Percentiles rank a stretch among this genome's conserved stretches.
These are phyloP conservation scores for Alloplasta piceator DNA, from an alignment of 2,888 invertebrate genomes.

Conservation along the genomic window DNA sequence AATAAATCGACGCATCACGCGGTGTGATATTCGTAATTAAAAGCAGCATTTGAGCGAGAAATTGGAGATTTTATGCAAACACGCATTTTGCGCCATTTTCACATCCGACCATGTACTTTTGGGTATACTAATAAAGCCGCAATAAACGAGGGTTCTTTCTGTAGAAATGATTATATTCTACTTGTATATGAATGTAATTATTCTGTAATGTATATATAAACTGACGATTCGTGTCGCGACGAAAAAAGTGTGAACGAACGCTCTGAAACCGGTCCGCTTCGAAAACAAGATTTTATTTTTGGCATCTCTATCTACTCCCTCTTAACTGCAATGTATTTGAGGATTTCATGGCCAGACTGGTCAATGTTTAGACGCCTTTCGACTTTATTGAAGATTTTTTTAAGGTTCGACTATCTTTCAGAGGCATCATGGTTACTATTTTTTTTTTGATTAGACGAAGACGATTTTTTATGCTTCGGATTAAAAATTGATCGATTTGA, in stretches of 20 bases:
- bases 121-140: constrained; percentile 31
- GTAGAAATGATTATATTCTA: constrained; percentile 11
- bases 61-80: constrained; percentile 44
- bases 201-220: not conserved
- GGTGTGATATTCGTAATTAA: constrained; percentile 26
- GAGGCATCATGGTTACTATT: too few species aligned
- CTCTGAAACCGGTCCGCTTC: constrained; percentile 58
- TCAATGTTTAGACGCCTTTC: too few species aligned
- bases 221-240: constrained; percentile 19
- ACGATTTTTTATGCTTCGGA: too few species aligned
- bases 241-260: constrained; percentile 41
- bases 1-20: constrained; percentile 24
- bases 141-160: constrained; percentile 30
- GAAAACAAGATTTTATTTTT: constrained; percentile 69
- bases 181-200: constrained; percentile 5
- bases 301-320: constrained; percentile 26
- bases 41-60: constrained; percentile 41
- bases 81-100: constrained; percentile 23
- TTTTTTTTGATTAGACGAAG: too few species aligned
- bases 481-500: too few species aligned
- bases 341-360: too few species aligned
- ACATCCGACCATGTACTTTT: not conserved
- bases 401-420: too few species aligned
- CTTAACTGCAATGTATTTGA: too few species aligned
- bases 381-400: too few species aligned